A percentile compares a stretch with the other conserved stretches of the same genome.
Evolutionary conservation across 2,113 vertebrate genomes (phyloP).

Genomic region (Dasyprocta punctata): DNA sequence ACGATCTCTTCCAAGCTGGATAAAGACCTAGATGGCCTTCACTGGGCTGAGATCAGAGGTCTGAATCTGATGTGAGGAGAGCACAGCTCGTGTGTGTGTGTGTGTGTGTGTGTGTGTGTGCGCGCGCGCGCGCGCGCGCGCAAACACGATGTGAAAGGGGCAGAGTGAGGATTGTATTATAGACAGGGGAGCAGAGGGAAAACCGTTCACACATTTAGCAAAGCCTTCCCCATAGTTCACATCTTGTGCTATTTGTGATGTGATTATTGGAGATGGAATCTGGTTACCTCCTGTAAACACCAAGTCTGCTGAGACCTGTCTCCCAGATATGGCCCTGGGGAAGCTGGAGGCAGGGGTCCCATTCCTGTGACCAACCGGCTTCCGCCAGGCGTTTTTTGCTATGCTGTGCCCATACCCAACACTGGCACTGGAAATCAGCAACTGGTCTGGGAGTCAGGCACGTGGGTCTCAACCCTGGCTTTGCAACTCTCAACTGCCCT

Average conservation of each 20-base stretch:
- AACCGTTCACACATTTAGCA: neutral
- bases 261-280: neutral
- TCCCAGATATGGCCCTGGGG: neutral
- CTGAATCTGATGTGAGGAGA: accelerated
- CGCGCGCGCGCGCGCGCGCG: accelerated
- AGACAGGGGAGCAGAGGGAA: neutral
- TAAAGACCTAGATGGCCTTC: neutral
- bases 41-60: neutral
- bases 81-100: neutral
- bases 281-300: neutral
- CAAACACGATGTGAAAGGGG: too few relatives aligned
- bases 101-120: neutral
- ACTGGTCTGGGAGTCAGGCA: neutral
- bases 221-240: neutral
- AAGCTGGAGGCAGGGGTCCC: accelerated
- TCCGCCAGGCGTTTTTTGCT: neutral
- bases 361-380: neutral
- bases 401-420: accelerated
- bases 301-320: too few relatives aligned
- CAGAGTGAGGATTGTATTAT: neutral
- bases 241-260: neutral
- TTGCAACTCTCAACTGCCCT: neutral
- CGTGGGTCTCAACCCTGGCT: neutral
- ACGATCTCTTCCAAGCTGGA: neutral
- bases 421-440: neutral